phyloP scores from a whole-genome alignment of 1,140 invertebrate species.

The Acromyrmex heyeri region DNA sequence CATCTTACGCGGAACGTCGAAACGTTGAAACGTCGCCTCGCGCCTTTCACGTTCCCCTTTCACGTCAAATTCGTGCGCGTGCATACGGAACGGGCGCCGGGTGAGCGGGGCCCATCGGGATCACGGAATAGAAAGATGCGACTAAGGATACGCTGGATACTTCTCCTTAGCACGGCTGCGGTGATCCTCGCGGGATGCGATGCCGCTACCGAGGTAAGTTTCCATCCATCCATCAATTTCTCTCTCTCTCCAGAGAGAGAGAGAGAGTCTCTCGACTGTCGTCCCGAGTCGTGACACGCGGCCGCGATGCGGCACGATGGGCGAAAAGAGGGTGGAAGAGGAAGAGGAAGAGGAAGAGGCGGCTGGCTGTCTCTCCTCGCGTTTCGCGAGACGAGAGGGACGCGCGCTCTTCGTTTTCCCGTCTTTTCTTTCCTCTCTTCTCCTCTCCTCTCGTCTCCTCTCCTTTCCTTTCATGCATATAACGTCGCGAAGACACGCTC shows the following conservation, averaged over 20 bases:
- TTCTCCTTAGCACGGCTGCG: conserved; percentile 75
- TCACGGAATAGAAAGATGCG: conserved; percentile 75
- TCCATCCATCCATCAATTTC: background rate
- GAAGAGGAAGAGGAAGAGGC: background rate
- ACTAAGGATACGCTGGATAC: conserved; percentile 81
- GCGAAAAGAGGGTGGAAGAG: background rate
- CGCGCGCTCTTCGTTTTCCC: background rate
- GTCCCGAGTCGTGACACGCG: background rate
- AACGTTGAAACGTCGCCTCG: background rate
- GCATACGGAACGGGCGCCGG: conserved; percentile 49
- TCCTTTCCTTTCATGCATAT: background rate
- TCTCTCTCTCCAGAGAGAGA: no score
- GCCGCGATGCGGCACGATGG: conserved; percentile 10
- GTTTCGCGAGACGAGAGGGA: background rate
- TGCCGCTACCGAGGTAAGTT: conserved; percentile 80
- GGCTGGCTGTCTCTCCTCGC: background rate
- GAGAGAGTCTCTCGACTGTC: no score
- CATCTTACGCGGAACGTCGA: conserved; percentile 19
- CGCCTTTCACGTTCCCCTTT: background rate
- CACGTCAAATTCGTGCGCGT: conserved; percentile 58
- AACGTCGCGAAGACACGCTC: background rate
- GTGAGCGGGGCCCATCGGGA: conserved; percentile 65
- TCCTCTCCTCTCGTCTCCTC: no score
- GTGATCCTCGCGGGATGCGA: conserved; percentile 77
- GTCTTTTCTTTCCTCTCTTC: no score